Evolutionary conservation across 2,797 vertebrate genomes (phyloP).

Genomic region (Acridotheres tristis): DNA sequence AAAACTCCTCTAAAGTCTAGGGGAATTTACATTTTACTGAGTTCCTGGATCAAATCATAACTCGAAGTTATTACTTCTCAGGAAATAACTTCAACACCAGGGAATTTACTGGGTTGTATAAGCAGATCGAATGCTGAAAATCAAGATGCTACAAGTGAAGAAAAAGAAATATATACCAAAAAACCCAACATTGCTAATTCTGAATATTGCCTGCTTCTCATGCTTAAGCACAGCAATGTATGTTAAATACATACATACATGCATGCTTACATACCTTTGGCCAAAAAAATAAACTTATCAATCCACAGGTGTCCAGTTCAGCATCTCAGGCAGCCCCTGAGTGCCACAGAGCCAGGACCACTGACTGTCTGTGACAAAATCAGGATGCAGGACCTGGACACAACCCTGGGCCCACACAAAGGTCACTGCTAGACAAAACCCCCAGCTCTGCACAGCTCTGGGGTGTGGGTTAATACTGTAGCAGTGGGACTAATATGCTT

Average conservation of each 20-base stretch:
- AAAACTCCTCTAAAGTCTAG: neutral
- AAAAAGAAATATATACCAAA: neutral
- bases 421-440: neutral
- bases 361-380: neutral
- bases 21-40: neutral
- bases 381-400: neutral
- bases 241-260: rapidly evolving
- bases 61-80: neutral
- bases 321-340: neutral
- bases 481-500: neutral
- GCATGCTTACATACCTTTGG: rapidly evolving
- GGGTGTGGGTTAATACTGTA: neutral
- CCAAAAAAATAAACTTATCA: neutral
- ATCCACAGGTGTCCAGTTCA: neutral
- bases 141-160: neutral
- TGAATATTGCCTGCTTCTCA: neutral
- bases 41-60: neutral
- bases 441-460: neutral
- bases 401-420: neutral
- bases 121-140: neutral
- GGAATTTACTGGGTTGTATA: neutral
- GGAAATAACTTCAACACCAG: neutral
- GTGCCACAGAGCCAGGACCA: neutral
- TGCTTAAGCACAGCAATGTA: rapidly evolving
- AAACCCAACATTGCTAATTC: neutral